Evolutionary conservation across 2,113 vertebrate species (phyloP).

Genomic region (Poecile atricapillus): DNA sequence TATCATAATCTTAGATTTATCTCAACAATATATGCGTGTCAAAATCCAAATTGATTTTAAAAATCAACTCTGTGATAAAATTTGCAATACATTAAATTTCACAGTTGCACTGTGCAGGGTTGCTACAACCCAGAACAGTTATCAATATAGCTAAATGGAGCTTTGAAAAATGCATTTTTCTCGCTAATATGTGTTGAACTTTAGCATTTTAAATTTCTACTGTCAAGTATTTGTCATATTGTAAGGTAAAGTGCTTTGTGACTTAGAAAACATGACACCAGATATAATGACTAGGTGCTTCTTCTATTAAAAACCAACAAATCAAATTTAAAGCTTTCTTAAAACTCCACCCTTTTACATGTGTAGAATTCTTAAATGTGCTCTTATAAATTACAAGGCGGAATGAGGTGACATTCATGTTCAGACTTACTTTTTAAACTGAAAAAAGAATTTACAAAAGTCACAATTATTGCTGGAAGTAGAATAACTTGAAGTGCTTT

Average conservation of each 20-base stretch:
- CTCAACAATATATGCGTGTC: neutral
- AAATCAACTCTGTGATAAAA: neutral
- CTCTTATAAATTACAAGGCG: neutral
- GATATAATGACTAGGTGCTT: neutral
- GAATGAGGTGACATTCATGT: neutral
- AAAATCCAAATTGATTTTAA: conserved; percentile 17
- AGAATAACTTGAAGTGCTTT: neutral
- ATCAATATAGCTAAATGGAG: neutral
- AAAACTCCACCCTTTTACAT: neutral
- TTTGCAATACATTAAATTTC: neutral
- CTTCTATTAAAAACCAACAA: neutral
- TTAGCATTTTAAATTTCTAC: neutral
- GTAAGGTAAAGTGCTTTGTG: neutral
- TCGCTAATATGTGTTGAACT: neutral
- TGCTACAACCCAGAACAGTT: neutral
- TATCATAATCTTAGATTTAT: conserved; percentile 17
- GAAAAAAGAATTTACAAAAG: neutral
- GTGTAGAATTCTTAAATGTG: neutral
- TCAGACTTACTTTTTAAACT: neutral
- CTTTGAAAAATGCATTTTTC: neutral
- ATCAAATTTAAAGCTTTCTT: neutral
- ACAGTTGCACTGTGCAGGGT: neutral
- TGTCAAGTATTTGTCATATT: neutral
- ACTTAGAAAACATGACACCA: neutral
- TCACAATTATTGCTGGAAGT: neutral